phyloP scores from a whole-genome alignment of 2,888 invertebrate species.

The Magallana nippona region DNA sequence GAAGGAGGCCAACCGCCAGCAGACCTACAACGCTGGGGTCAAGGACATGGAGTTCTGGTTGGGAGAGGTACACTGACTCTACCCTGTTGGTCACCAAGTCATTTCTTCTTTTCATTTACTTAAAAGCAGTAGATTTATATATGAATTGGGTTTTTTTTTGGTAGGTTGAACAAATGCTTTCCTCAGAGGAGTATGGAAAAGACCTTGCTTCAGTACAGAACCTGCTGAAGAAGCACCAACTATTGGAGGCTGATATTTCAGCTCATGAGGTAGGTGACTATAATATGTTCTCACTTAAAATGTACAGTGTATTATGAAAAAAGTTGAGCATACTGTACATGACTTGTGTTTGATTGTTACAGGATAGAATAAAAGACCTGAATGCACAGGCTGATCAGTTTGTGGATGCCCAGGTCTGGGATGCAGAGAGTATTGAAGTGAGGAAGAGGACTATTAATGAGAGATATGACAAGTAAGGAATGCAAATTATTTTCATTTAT shows the following conservation, averaged over 20 bases:
- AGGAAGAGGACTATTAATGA: conserved; percentile 97
- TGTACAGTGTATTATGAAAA: neutral
- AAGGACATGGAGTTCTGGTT: conserved; percentile 99
- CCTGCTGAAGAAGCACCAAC: conserved; percentile 92
- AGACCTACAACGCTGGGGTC: conserved; percentile 98
- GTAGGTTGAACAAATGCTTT: conserved; percentile 90
- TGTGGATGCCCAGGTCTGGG: conserved; percentile 95
- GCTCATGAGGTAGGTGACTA: conserved; percentile 88
- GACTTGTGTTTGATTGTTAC: conserved; percentile 40
- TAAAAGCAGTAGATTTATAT: neutral
- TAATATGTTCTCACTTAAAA: neutral
- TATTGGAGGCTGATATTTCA: conserved; percentile 96
- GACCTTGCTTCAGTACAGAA: conserved; percentile 99
- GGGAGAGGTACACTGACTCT: conserved; percentile 88
- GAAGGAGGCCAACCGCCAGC: conserved; percentile 99
- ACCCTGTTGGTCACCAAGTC: neutral
- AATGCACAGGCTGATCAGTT: conserved; percentile 95
- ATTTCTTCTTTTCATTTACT: neutral
- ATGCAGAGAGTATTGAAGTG: conserved; percentile 94
- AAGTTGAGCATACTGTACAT: too few species aligned
- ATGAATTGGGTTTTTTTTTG: neutral
- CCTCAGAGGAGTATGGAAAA: conserved; percentile 98
- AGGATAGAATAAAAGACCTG: conserved; percentile 86
- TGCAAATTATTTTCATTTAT: neutral
- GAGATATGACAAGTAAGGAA: conserved; percentile 86